Evolutionary conservation across 2,797 vertebrate genomes (phyloP).

Genomic region (Hippoglossus hippoglossus): DNA sequence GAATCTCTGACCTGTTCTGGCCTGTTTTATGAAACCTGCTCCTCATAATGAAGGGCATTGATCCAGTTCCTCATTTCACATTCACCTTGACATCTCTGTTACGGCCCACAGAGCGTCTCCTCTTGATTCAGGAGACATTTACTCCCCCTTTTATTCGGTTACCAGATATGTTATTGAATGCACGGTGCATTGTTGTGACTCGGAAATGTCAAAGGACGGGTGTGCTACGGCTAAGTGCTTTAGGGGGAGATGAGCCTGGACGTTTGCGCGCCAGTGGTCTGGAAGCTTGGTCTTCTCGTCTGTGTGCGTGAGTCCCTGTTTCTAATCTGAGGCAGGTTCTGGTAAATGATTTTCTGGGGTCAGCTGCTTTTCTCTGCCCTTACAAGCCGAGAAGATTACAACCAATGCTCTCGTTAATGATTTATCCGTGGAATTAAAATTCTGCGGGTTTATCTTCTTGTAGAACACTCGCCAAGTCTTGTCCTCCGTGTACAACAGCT

Average conservation of each 20-base stretch:
- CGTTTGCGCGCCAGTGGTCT: slow-evolving; percentile 29
- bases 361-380: slow-evolving; percentile 66
- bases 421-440: slow-evolving; percentile 70
- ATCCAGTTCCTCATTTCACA: slow-evolving; percentile 68
- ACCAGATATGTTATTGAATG: slow-evolving; percentile 44
- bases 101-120: slow-evolving; percentile 59
- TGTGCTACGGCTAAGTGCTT: background rate
- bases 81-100: slow-evolving; percentile 76
- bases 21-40: slow-evolving; percentile 77
- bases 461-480: slow-evolving; percentile 16
- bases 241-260: slow-evolving; percentile 20
- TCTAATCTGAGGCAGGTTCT: slow-evolving; percentile 61
- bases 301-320: slow-evolving; percentile 26
- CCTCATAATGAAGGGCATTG: slow-evolving; percentile 76
- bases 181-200: slow-evolving; percentile 18
- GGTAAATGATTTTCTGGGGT: slow-evolving; percentile 79
- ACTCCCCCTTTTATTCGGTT: slow-evolving; percentile 44
- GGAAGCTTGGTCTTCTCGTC: slow-evolving; percentile 7
- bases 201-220: slow-evolving; percentile 48
- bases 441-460: slow-evolving; percentile 47
- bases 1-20: slow-evolving; percentile 80
- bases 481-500: slow-evolving; percentile 3
- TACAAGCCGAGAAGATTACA: slow-evolving; percentile 70
- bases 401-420: slow-evolving; percentile 72
- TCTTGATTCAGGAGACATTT: slow-evolving; percentile 58